Percentiles rank a stretch among this genome's conserved stretches.
These are phyloP conservation scores for Euwallacea fornicatus DNA, from an alignment of 1,140 invertebrate genomes.

Conservation along the genomic window DNA sequence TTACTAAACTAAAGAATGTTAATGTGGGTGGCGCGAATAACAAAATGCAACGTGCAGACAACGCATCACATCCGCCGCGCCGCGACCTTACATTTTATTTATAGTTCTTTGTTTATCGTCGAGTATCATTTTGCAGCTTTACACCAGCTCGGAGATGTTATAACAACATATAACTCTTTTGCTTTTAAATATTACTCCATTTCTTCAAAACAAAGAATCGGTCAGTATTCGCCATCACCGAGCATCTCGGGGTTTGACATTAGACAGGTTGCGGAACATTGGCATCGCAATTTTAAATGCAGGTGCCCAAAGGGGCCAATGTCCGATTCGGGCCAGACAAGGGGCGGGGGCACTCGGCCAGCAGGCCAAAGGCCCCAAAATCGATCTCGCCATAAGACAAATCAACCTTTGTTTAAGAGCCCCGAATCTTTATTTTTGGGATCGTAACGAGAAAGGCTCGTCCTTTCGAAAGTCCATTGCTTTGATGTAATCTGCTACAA, in stretches of 20 bases:
- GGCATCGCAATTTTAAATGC: slow-evolving; percentile 28
- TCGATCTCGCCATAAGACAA: slow-evolving; percentile 22
- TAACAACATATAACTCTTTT: slow-evolving; percentile 15
- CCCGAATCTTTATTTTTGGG: not conserved
- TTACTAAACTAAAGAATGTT: slow-evolving; percentile 42
- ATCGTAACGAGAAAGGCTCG: not conserved
- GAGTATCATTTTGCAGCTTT: slow-evolving; percentile 33
- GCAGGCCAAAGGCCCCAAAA: slow-evolving; percentile 35
- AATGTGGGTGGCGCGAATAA: slow-evolving; percentile 42
- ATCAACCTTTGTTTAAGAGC: slow-evolving; percentile 15
- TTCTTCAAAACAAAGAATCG: too few relatives aligned
- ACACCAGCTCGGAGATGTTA: slow-evolving; percentile 23
- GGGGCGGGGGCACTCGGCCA: slow-evolving; percentile 34
- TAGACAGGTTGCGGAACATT: slow-evolving; percentile 21
- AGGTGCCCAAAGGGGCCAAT: slow-evolving; percentile 34
- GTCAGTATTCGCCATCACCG: too few relatives aligned
- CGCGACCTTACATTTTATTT: slow-evolving; percentile 40
- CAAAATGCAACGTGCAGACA: slow-evolving; percentile 41
- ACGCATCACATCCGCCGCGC: slow-evolving; percentile 38
- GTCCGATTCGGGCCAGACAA: slow-evolving; percentile 22
- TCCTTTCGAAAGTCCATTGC: not conserved
- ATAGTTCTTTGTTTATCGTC: slow-evolving; percentile 41
- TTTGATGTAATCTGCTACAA: not conserved
- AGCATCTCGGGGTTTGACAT: slow-evolving; percentile 1
- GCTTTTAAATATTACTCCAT: too few relatives aligned